A percentile compares a stretch with the other conserved stretches of the same genome.
Conservation (phyloP, 2,113 vertebrate genomes). For the Solea senegalensis region DNA sequence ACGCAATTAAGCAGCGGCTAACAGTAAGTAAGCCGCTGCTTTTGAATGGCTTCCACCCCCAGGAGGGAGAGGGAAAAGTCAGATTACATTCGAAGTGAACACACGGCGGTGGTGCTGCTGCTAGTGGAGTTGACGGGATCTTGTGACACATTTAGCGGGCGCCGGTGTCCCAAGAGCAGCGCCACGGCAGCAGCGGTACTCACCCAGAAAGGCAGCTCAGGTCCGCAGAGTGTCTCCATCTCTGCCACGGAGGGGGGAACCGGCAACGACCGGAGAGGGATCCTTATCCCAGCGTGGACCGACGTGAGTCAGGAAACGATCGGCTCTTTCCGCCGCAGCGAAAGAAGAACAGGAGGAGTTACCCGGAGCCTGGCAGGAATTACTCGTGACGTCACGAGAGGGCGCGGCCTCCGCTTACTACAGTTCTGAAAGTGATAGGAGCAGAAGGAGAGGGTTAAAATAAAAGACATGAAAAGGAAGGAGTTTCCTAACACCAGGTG, state of each 20-base stretch:
- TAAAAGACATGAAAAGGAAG: too few relatives aligned
- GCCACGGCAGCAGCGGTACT: conserved; percentile 37
- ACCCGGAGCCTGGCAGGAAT: conserved; percentile 2
- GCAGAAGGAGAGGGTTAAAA: conserved; percentile 5
- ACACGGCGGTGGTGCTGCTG: neutral
- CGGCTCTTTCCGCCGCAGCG: conserved; percentile 39
- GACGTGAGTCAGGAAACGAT: conserved; percentile 15
- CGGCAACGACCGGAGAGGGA: conserved; percentile 26
- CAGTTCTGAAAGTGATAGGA: neutral
- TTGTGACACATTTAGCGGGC: conserved; percentile 14
- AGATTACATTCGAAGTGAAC: conserved; percentile 7
- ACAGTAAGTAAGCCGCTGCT: conserved; percentile 9
- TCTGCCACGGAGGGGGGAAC: conserved; percentile 42
- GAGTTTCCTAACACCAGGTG: too few relatives aligned
- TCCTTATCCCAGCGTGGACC: conserved; percentile 28
- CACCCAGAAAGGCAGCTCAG: conserved; percentile 81
- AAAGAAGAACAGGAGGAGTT: conserved; percentile 10
- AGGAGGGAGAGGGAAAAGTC: conserved; percentile 14
- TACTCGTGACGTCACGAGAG: conserved; percentile 17
- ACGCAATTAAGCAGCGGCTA: conserved; percentile 44
- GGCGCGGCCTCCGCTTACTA: neutral
- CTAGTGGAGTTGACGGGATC: neutral
- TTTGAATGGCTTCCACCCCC: conserved; percentile 13
- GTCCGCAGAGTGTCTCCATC: conserved; percentile 81
- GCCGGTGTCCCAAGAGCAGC: neutral